Conservation (phyloP, 2,797 vertebrate genomes). For the Acropternis orthonyx region DNA sequence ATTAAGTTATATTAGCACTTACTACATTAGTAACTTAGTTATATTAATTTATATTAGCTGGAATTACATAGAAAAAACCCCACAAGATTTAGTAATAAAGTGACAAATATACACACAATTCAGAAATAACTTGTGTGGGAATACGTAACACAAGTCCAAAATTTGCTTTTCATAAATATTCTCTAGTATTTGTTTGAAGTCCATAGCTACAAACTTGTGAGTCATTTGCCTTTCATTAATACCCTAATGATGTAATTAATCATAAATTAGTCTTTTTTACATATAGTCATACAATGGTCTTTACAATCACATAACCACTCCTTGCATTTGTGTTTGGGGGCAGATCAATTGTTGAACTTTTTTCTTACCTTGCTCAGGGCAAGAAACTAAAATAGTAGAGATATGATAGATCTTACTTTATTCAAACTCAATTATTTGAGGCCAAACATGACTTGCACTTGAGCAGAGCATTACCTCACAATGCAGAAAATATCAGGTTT, state of each 20-base stretch:
- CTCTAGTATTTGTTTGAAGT: background rate
- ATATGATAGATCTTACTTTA: background rate
- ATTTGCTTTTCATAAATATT: background rate
- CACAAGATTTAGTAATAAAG: background rate
- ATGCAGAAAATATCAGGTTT: background rate
- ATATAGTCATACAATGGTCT: background rate
- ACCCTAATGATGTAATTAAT: background rate
- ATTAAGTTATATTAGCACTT: background rate
- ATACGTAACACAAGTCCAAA: background rate
- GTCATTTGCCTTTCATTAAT: background rate
- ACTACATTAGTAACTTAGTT: background rate
- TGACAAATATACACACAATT: background rate
- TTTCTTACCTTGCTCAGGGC: background rate
- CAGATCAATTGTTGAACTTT: background rate
- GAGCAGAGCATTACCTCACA: background rate
- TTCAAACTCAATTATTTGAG: background rate
- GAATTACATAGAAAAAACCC: background rate
- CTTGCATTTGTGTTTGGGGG: background rate
- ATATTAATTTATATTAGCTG: background rate
- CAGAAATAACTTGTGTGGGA: background rate
- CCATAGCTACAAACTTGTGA: background rate
- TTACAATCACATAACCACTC: background rate
- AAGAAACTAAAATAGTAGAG: background rate
- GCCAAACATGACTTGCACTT: background rate
- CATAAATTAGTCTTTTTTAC: background rate